phyloP scores from a whole-genome alignment of 2,113 vertebrate species.

The Anser brachyrhynchus region DNA sequence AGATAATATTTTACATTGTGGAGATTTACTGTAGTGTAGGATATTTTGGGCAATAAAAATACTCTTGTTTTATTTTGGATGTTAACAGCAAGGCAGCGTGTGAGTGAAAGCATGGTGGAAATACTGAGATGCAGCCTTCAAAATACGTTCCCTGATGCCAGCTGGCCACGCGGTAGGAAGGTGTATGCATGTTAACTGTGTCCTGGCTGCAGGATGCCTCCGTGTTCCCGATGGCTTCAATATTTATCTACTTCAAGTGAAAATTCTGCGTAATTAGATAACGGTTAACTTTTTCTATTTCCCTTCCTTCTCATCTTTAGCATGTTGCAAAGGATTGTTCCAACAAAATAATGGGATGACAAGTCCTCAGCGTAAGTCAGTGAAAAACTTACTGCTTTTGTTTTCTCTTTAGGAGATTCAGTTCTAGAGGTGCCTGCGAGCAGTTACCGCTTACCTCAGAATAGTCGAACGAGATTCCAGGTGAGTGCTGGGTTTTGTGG shows the following conservation, averaged over 20 bases:
- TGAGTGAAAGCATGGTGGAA: not conserved
- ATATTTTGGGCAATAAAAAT: not conserved
- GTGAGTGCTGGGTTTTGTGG: not conserved
- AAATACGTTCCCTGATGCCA: not conserved
- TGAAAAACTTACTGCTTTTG: not conserved
- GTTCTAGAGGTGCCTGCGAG: not conserved
- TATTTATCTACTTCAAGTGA: not conserved
- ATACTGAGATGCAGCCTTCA: not conserved
- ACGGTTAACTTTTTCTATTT: not conserved
- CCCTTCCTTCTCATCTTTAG: not conserved
- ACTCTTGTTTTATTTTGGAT: not conserved
- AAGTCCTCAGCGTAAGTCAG: not conserved
- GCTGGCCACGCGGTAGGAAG: accelerated
- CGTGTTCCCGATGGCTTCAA: accelerated
- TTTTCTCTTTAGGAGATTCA: slow-evolving; percentile 40
- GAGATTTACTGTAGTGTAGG: not conserved
- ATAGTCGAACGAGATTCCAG: not conserved
- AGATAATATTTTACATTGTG: not conserved
- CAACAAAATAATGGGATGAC: not conserved
- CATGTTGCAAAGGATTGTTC: not conserved
- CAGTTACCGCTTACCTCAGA: not conserved
- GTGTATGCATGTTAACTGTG: accelerated
- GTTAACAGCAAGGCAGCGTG: accelerated
- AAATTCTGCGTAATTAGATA: accelerated
- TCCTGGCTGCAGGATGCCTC: not conserved